Conservation (phyloP, 2,888 invertebrate genomes). For the Lithophane ornitopus region DNA sequence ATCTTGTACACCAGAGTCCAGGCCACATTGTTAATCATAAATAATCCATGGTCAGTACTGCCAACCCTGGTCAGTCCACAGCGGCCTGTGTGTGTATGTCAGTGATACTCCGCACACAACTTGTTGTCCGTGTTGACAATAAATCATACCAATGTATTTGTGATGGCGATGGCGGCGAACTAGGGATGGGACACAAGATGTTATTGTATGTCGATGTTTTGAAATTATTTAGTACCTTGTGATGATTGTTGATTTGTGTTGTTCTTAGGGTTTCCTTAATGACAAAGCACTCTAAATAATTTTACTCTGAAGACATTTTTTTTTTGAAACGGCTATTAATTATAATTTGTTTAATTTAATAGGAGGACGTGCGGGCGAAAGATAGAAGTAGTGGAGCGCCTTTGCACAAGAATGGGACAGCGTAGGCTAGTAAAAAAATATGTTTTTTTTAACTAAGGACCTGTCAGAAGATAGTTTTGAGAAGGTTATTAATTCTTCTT, state of each 20-base stretch:
- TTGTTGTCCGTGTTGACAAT: conserved; percentile 87
- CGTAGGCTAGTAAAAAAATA: too few relatives aligned
- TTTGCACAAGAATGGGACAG: too few relatives aligned
- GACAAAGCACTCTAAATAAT: background rate
- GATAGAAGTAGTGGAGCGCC: too few relatives aligned
- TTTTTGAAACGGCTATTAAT: background rate
- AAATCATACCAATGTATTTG: conserved; percentile 90
- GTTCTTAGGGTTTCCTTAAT: background rate
- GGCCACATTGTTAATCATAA: background rate
- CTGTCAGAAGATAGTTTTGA: too few relatives aligned
- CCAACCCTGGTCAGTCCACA: conserved; percentile 47
- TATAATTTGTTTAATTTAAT: too few relatives aligned
- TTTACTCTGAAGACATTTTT: background rate
- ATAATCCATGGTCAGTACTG: background rate
- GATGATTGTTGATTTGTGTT: conserved; percentile 5
- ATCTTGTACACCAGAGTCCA: background rate
- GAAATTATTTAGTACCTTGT: background rate
- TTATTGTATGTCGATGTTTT: conserved; percentile 29
- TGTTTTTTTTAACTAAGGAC: too few relatives aligned
- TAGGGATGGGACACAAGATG: conserved; percentile 38
- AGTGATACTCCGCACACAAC: conserved; percentile 86
- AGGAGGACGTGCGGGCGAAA: too few relatives aligned
- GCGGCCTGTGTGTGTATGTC: conserved; percentile 72
- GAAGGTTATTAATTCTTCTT: background rate
- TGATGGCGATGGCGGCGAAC: conserved; percentile 80